Evolutionary conservation across 1,140 invertebrate genomes (phyloP).

Genomic region (Stegodyphus mimosarum): DNA sequence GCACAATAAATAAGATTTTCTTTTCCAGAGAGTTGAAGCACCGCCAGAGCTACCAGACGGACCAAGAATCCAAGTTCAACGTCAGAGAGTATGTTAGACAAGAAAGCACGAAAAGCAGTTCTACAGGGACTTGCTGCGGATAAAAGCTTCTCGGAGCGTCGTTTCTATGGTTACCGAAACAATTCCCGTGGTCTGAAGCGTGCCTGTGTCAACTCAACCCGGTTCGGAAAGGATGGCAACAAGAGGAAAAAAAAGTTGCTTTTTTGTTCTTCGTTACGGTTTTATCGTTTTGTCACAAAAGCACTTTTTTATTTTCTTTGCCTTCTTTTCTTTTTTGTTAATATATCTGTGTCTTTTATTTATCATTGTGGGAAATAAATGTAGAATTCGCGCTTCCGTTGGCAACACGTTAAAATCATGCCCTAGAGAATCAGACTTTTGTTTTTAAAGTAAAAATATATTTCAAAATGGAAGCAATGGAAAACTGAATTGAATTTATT

Average conservation of each 20-base stretch:
- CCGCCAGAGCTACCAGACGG: conserved; percentile 33
- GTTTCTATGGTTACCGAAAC: conserved; percentile 53
- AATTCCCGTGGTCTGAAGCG: conserved; percentile 37
- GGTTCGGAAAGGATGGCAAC: conserved; percentile 1
- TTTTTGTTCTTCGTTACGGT: conserved; percentile 14
- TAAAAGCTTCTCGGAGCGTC: conserved; percentile 13
- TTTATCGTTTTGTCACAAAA: conserved; percentile 19
- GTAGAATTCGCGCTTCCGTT: too few species aligned
- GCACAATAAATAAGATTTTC: background rate
- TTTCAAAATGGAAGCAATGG: too few species aligned
- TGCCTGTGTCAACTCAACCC: conserved; percentile 54
- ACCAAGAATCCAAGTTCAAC: conserved; percentile 59
- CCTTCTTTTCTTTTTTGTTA: too few species aligned
- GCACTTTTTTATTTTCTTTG: conserved; percentile 11
- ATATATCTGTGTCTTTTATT: too few species aligned
- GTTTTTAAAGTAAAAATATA: too few species aligned
- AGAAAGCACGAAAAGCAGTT: conserved; percentile 56
- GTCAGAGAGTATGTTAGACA: conserved; percentile 61
- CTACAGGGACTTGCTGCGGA: conserved; percentile 51
- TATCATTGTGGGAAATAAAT: too few species aligned
- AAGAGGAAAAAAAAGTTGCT: background rate
- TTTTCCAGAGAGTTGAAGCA: conserved; percentile 52
- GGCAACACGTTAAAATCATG: too few species aligned
- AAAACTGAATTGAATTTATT: too few species aligned
- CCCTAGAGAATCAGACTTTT: too few species aligned